Evolutionary conservation across 2,113 vertebrate genomes (phyloP).

Genomic region (Apodemus sylvaticus): DNA sequence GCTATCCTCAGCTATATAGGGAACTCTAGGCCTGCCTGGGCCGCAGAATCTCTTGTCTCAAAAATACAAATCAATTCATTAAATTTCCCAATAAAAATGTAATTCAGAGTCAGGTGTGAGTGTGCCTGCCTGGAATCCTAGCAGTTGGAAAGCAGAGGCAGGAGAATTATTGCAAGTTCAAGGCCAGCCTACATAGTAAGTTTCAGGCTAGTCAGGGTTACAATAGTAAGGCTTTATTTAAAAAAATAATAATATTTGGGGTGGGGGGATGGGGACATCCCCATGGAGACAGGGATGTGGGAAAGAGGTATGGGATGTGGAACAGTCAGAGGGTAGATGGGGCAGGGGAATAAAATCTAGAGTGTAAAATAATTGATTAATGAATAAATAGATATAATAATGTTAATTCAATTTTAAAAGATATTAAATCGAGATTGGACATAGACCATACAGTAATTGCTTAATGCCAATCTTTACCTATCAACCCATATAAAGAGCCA

Average conservation of each 20-base stretch:
- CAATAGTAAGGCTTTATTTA: neutral
- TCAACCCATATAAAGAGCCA: neutral
- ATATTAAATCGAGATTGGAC: slow-evolving; percentile 21
- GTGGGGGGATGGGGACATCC: no score
- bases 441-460: neutral
- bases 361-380: no score
- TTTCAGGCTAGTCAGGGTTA: neutral
- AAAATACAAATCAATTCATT: neutral
- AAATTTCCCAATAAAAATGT: slow-evolving; percentile 40
- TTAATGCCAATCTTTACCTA: neutral
- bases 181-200: neutral
- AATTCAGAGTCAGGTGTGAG: neutral
- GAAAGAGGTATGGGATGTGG: no score
- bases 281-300: no score
- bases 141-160: neutral
- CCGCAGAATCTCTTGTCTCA: neutral
- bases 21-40: neutral
- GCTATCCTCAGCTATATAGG: neutral
- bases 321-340: no score
- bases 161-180: neutral
- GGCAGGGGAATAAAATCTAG: no score
- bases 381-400: neutral
- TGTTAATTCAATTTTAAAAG: neutral
- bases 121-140: neutral
- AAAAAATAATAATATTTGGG: neutral